Evolutionary conservation across 1,140 invertebrate species (phyloP).

Genomic region (Thaumatotibia leucotreta): DNA sequence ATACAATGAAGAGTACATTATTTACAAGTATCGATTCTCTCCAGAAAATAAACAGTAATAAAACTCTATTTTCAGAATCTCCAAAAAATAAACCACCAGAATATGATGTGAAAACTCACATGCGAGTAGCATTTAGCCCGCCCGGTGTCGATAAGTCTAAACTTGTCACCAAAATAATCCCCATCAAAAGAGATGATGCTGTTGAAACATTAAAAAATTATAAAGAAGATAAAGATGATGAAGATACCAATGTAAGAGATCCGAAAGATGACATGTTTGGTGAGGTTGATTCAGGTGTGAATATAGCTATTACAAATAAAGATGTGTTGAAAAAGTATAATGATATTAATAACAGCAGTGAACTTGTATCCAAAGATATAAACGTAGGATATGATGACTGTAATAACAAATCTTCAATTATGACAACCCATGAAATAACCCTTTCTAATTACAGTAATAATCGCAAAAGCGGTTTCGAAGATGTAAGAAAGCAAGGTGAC

Average conservation of each 20-base stretch:
- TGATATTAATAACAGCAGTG: background rate
- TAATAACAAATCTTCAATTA: background rate
- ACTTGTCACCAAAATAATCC: constrained; percentile 20
- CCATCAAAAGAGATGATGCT: background rate
- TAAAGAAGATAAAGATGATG: constrained; percentile 1
- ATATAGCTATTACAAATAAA: constrained; percentile 34
- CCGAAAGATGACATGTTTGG: constrained; percentile 16
- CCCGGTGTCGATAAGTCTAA: constrained; percentile 26
- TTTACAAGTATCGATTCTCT: too few relatives aligned
- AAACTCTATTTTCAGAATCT: background rate
- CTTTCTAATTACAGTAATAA: background rate
- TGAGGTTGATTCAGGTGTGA: constrained; percentile 31
- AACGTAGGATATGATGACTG: background rate
- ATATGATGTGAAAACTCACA: constrained; percentile 20
- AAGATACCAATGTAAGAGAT: background rate
- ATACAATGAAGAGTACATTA: too few relatives aligned
- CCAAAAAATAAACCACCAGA: background rate
- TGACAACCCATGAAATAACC: background rate
- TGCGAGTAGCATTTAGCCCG: constrained; percentile 33
- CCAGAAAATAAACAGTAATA: too few relatives aligned
- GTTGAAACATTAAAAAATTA: background rate
- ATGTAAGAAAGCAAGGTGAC: background rate
- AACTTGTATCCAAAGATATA: background rate
- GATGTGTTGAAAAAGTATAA: constrained; percentile 18
- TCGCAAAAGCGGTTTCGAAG: background rate